Base-by-base conservation (phyloP, 2,888 invertebrate genomes). In the Drosophila sordidula region DNA sequence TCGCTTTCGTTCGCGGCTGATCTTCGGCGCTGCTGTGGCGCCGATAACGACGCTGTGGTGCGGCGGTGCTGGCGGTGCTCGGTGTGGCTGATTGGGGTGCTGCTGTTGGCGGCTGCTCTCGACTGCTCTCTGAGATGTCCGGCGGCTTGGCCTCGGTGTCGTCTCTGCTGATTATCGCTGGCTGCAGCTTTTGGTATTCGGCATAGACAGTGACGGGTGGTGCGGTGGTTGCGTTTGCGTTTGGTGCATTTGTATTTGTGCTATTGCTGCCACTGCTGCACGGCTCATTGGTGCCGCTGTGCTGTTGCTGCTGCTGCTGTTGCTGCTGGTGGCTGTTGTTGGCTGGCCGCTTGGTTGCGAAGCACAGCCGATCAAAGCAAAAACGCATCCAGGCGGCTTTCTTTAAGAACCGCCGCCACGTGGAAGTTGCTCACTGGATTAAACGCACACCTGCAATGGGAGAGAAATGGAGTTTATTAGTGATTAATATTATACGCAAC, bases 281-380 rank as follows among this genome's bases (percentile, higher is more conserved):
- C 46, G 67, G 64, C 55, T 70, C 68, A 68, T 67, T 63, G 79
- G 49, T 50, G 73, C 29, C 41, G 52, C 52, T 68, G 34, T 64
- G 70, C 72, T 71, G 63, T 46, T 66, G 66, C 56, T 70, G 6
- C 51, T 58, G 78, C 47, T 55, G 75, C 54, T 67, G 79, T 72
- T 71, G 79, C 71, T 75, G 52, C 47, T 71, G 41, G 14, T 66
- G 8, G 50, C 26, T 75, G 49, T 57, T 74, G 42, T 72, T 78
- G 94, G 95, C 94, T 92, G 95, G 95, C 94, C 95, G 95, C 95
- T 95, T 95, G 94, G 96, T 96, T 95, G 96, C 96, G 95, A 97
- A 97, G 95, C 97, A 97, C 94, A 96, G 94, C 94, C 95, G 95
- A 93, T 96, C 96, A 94, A 97, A 96, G 93, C 97, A 97, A 95